Percentiles rank a stretch among this genome's conserved stretches.
phyloP scores from a whole-genome alignment of 2,888 invertebrate genomes.

The Monochamus alternatus region DNA sequence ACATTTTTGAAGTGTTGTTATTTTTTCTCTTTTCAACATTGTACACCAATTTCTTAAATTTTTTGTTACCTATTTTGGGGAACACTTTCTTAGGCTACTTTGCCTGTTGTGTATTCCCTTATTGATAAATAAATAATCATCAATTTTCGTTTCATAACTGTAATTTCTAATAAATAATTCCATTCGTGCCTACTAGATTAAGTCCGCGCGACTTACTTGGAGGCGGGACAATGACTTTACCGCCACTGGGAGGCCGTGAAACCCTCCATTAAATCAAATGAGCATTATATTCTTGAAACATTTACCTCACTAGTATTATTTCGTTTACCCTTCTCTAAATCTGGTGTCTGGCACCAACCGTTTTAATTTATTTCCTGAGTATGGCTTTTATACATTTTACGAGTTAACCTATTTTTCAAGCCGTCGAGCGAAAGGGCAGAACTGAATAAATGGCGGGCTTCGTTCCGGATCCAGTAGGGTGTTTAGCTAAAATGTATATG shows the following conservation, averaged over 20 bases:
- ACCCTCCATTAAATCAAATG: conserved; percentile 26
- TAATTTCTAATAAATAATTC: neutral
- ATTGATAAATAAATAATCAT: no score
- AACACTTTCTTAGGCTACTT: no score
- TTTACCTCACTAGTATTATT: conserved; percentile 23
- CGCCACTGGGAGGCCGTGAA: neutral
- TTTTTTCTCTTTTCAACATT: no score
- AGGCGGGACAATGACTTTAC: neutral
- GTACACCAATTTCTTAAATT: no score
- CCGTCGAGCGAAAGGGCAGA: neutral
- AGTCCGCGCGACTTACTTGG: neutral
- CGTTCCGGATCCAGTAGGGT: neutral
- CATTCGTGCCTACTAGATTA: neutral
- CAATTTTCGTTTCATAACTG: no score
- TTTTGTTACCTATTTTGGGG: no score
- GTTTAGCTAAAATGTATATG: conserved; percentile 12
- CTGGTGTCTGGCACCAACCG: conserved; percentile 12
- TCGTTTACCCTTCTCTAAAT: conserved; percentile 22
- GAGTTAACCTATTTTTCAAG: conserved; percentile 5
- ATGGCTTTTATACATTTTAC: conserved; percentile 29
- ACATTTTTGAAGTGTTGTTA: no score
- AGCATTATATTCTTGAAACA: conserved; percentile 28
- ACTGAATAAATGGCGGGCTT: neutral
- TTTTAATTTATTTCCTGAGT: conserved; percentile 25
- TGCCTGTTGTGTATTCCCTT: no score